Evolutionary conservation across 2,888 invertebrate species (phyloP).

Genomic region (Dioctria rufipes): DNA sequence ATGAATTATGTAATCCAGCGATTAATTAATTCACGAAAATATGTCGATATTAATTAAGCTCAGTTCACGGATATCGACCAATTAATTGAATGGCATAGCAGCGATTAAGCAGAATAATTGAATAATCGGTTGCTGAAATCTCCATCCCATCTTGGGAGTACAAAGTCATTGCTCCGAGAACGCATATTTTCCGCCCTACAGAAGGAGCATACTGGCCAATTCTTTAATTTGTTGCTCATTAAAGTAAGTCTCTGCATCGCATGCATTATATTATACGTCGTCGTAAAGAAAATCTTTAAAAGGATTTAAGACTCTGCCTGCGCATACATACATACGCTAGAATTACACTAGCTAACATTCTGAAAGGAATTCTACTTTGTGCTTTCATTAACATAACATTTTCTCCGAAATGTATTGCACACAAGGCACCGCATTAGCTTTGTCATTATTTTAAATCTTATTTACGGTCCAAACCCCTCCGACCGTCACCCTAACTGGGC

Average conservation of each 20-base stretch:
- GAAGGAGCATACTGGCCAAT: not conserved
- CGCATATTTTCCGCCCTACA: not conserved
- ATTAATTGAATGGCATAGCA: not conserved
- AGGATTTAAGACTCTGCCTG: too few species aligned
- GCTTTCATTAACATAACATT: conserved; percentile 20
- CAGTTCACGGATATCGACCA: not conserved
- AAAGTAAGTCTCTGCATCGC: not conserved
- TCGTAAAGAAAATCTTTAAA: too few species aligned
- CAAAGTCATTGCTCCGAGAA: not conserved
- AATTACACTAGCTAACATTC: not conserved
- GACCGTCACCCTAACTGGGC: too few species aligned
- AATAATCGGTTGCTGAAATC: not conserved
- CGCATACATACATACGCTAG: not conserved
- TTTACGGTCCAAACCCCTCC: not conserved
- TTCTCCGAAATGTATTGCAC: conserved; percentile 1
- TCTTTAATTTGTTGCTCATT: not conserved
- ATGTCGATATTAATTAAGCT: conserved; percentile 2
- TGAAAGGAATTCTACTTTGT: not conserved
- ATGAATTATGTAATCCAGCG: too few species aligned
- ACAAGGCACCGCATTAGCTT: conserved; percentile 8
- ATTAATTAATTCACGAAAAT: conserved; percentile 2
- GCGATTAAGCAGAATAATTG: not conserved
- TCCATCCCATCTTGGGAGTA: not conserved
- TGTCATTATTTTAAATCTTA: conserved; percentile 28
- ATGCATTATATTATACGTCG: too few species aligned